phyloP scores from a whole-genome alignment of 2,888 invertebrate genomes.

The Harpalus rubripes region DNA sequence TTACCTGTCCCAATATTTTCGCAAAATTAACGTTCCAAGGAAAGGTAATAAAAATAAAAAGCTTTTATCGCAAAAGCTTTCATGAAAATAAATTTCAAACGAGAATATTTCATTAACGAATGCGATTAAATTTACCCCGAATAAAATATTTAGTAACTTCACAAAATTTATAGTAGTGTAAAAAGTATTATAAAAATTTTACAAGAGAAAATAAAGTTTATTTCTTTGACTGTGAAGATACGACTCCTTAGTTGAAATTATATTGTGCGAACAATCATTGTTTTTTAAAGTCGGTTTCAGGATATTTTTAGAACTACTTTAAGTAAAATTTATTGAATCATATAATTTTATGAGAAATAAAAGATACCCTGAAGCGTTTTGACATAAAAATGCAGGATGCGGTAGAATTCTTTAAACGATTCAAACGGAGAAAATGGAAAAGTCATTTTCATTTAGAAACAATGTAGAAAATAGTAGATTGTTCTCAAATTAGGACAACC shows the following conservation, averaged over 20 bases:
- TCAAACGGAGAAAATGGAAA: not conserved
- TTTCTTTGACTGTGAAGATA: constrained; percentile 21
- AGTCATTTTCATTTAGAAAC: not conserved
- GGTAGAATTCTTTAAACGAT: not conserved
- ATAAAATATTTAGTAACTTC: constrained; percentile 1
- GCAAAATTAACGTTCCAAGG: not conserved
- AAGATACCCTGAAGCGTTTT: not conserved
- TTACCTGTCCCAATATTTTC: constrained; percentile 25
- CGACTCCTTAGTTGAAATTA: constrained; percentile 23
- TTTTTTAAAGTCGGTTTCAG: constrained; percentile 18
- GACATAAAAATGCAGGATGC: not conserved
- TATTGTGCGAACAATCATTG: constrained; percentile 21
- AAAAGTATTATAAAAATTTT: constrained; percentile 7
- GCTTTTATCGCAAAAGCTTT: constrained; percentile 17
- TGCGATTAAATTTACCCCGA: not conserved
- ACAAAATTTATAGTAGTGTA: not conserved
- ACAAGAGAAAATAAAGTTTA: constrained; percentile 10
- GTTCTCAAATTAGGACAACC: too few relatives aligned
- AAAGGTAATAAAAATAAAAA: constrained; percentile 20
- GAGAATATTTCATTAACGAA: constrained; percentile 32
- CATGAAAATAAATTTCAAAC: constrained; percentile 1
- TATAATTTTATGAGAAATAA: constrained; percentile 7
- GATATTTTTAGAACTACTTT: constrained; percentile 4
- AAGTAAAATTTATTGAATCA: not conserved
- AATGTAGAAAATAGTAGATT: too few relatives aligned